Conservation (phyloP, 2,797 vertebrate species). For the Neosalanx taihuensis region DNA sequence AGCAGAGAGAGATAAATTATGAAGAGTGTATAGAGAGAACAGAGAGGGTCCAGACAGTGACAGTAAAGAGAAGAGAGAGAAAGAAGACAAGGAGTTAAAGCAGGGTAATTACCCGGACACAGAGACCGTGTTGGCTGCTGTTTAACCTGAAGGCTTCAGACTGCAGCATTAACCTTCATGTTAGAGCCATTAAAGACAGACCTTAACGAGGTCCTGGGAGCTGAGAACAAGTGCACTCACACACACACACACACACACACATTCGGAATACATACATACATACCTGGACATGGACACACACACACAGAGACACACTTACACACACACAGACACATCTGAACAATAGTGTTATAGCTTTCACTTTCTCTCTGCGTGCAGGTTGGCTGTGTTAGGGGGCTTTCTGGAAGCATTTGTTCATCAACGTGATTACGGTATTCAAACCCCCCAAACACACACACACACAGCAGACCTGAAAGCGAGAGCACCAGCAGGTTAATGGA, state of each 20-base stretch:
- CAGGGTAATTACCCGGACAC: constrained; percentile 16
- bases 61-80: constrained; percentile 11
- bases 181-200: constrained; percentile 63
- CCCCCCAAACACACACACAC: too few relatives aligned
- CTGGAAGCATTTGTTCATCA: too few relatives aligned
- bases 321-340: too few relatives aligned
- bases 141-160: constrained; percentile 62
- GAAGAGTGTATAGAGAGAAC: constrained; percentile 20
- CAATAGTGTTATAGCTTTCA: too few relatives aligned
- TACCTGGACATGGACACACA: constrained; percentile 37
- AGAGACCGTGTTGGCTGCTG: constrained; percentile 65
- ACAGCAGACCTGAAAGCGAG: too few relatives aligned
- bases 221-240: constrained; percentile 59
- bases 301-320: constrained; percentile 8
- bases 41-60: constrained; percentile 31
- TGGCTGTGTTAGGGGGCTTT: too few relatives aligned
- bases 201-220: constrained; percentile 61
- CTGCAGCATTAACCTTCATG: constrained; percentile 67
- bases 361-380: constrained; percentile 54
- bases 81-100: constrained; percentile 11
- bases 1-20: constrained; percentile 17
- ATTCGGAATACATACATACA: constrained; percentile 17
- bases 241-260: constrained; percentile 6
- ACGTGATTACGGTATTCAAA: too few relatives aligned
- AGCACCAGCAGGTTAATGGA: too few relatives aligned